These are phyloP conservation scores for Brienomyrus brachyistius DNA, from an alignment of 2,113 vertebrate species.

Conservation along the genomic window DNA sequence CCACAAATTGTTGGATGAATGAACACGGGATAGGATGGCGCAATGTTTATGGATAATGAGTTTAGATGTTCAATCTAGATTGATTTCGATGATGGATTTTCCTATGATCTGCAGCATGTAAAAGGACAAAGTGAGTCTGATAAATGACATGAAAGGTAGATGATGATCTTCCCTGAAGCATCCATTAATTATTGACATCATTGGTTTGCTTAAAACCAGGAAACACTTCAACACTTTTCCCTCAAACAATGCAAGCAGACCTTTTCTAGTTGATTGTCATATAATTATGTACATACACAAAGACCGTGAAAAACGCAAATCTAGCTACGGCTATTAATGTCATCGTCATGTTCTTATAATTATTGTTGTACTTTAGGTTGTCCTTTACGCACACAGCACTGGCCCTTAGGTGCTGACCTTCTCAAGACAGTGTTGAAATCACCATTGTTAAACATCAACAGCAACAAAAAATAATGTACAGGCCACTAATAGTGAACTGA, in stretches of 20 bases:
- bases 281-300: not conserved
- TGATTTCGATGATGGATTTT: not conserved
- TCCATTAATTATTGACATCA: not conserved
- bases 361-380: not conserved
- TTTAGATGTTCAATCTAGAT: not conserved
- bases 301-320: not conserved
- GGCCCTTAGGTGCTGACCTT: not conserved
- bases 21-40: not conserved
- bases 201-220: not conserved
- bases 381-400: not conserved
- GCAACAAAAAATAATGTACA: not conserved
- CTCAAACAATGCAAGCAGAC: not conserved
- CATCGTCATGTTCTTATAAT: not conserved
- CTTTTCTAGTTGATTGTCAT: not conserved
- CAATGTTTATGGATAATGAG: not conserved
- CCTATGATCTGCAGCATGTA: not conserved
- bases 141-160: not conserved
- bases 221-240: not conserved
- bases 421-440: not conserved
- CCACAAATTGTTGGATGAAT: not conserved
- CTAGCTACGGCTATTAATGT: not conserved
- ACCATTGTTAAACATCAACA: not conserved
- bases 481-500: not conserved
- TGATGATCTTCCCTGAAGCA: not conserved
- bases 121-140: not conserved